Evolutionary conservation across 2,113 vertebrate species (phyloP).

Genomic region (Podarcis muralis): DNA sequence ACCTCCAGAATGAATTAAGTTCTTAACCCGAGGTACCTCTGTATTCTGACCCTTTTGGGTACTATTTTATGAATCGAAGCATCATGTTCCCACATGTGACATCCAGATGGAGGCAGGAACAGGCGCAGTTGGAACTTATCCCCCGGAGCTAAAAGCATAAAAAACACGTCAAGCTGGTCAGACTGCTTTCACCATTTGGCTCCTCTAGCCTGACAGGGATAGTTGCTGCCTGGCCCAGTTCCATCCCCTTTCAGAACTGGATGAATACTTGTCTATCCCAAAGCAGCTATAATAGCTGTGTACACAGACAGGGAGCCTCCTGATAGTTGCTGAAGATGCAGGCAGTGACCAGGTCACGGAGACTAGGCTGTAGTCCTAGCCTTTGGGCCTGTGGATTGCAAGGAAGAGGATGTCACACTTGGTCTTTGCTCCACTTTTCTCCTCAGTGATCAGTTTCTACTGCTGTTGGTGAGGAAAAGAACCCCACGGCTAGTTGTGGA

Average conservation of each 20-base stretch:
- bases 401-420: not conserved
- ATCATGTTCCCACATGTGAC: not conserved
- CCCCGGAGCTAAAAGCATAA: not conserved
- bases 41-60: not conserved
- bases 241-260: not conserved
- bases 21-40: too few species aligned
- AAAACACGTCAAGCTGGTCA: not conserved
- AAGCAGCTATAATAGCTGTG: not conserved
- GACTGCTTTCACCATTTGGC: not conserved
- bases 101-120: not conserved
- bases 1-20: too few species aligned
- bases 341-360: not conserved
- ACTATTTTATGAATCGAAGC: not conserved
- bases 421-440: not conserved
- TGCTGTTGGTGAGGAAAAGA: not conserved
- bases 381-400: too few species aligned
- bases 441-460: not conserved
- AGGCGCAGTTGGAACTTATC: not conserved
- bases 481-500: not conserved
- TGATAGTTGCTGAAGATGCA: not conserved
- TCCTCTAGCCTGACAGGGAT: not conserved
- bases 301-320: not conserved
- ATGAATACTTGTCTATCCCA: not conserved
- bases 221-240: not conserved
- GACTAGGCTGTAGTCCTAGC: too few species aligned